Evolutionary conservation across 2,888 invertebrate genomes (phyloP).

Genomic region (Eudemis profundana): DNA sequence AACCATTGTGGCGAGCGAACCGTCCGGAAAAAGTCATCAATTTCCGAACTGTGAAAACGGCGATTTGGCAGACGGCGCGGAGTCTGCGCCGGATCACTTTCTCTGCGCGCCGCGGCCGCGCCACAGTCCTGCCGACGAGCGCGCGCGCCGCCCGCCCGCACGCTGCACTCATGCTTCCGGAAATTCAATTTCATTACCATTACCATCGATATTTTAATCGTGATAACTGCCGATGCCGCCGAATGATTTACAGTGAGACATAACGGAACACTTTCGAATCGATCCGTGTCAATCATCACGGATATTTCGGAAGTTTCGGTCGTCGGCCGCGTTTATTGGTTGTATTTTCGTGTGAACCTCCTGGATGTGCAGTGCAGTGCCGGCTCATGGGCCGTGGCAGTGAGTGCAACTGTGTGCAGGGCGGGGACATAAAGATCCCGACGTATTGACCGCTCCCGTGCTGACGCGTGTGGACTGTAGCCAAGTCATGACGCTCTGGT

Average conservation of each 20-base stretch:
- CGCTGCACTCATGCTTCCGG: slow-evolving; percentile 69
- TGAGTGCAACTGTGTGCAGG: slow-evolving; percentile 66
- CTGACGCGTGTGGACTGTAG: slow-evolving; percentile 77
- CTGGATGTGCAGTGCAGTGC: slow-evolving; percentile 43
- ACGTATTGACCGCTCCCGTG: slow-evolving; percentile 63
- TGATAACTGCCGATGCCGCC: slow-evolving; percentile 35
- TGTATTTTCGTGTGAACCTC: slow-evolving; percentile 54
- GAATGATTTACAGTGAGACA: slow-evolving; percentile 55
- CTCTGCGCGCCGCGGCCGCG: slow-evolving; percentile 69
- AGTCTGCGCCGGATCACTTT: slow-evolving; percentile 82
- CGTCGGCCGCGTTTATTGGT: slow-evolving; percentile 61
- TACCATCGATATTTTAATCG: slow-evolving; percentile 42
- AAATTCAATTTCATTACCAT: slow-evolving; percentile 51
- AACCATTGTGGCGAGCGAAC: slow-evolving; percentile 64
- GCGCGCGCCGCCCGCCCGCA: slow-evolving; percentile 70
- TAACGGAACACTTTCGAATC: slow-evolving; percentile 51
- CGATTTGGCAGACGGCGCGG: slow-evolving; percentile 82
- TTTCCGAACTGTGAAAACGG: slow-evolving; percentile 79
- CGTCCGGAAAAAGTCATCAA: slow-evolving; percentile 76
- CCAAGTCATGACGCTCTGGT: slow-evolving; percentile 84
- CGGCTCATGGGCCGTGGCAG: slow-evolving; percentile 53
- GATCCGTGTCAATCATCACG: slow-evolving; percentile 54
- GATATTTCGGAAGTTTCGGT: slow-evolving; percentile 60
- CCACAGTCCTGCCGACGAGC: slow-evolving; percentile 48
- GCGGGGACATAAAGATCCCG: slow-evolving; percentile 75